phyloP scores from a whole-genome alignment of 2,888 invertebrate genomes.

The Rotaria magnacalcarata region DNA sequence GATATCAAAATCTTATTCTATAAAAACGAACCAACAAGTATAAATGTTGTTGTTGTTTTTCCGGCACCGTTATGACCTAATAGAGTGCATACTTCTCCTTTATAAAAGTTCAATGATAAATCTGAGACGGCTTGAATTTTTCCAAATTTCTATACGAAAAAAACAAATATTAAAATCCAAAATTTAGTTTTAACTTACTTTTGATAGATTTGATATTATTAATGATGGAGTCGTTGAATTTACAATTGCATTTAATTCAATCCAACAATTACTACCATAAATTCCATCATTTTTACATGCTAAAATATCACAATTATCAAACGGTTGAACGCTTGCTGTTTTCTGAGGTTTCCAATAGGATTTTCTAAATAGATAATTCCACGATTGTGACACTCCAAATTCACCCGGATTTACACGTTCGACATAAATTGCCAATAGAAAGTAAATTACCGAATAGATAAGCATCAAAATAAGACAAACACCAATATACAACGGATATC shows the following conservation, averaged over 20 bases:
- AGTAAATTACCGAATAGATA: conserved; percentile 56
- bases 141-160: neutral
- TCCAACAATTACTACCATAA: neutral
- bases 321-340: neutral
- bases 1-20: too few species aligned
- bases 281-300: neutral
- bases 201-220: neutral
- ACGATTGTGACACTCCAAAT: conserved; percentile 55
- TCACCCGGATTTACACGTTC: conserved; percentile 55
- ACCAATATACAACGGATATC: conserved; percentile 40
- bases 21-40: conserved; percentile 11
- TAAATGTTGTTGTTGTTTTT: conserved; percentile 46
- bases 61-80: conserved; percentile 45
- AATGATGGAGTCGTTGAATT: neutral
- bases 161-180: too few species aligned
- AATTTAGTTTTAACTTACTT: neutral
- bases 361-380: conserved; percentile 53
- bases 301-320: neutral
- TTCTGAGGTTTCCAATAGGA: neutral
- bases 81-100: neutral
- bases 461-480: conserved; percentile 52
- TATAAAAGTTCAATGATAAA: neutral
- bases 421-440: conserved; percentile 59
- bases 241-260: neutral
- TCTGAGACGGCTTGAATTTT: neutral